Conservation (phyloP, 1,140 invertebrate genomes). For the Dysdera silvatica region DNA sequence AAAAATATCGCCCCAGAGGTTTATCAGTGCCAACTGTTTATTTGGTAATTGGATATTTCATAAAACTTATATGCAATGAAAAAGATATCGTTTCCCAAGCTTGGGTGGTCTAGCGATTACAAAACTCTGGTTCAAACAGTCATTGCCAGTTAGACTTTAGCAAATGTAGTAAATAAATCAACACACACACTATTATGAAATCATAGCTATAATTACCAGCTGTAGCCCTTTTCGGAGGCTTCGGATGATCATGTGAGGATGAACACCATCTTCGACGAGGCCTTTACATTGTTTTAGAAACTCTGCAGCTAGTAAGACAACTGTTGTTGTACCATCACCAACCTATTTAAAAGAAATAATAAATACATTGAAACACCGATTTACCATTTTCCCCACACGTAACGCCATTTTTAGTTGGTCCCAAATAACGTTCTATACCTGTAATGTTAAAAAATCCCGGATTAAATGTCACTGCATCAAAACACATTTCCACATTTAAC, state of each 20-base stretch:
- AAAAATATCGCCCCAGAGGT: too few relatives aligned
- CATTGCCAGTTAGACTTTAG: not conserved
- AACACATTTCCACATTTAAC: too few relatives aligned
- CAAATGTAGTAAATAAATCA: not conserved
- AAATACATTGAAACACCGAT: too few relatives aligned
- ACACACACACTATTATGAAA: not conserved
- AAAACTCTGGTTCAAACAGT: not conserved
- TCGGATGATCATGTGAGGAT: constrained; percentile 84
- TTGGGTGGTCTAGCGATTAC: not conserved
- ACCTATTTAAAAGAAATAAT: constrained; percentile 58
- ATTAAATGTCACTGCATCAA: too few relatives aligned
- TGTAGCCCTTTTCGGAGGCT: constrained; percentile 72
- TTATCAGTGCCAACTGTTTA: too few relatives aligned
- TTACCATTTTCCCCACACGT: too few relatives aligned
- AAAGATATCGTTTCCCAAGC: not conserved
- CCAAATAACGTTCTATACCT: too few relatives aligned
- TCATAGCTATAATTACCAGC: constrained; percentile 47
- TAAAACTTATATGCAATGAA: not conserved
- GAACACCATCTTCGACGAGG: constrained; percentile 94
- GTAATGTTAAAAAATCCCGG: too few relatives aligned
- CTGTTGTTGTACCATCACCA: constrained; percentile 95
- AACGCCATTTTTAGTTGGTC: too few relatives aligned
- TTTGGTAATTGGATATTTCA: too few relatives aligned
- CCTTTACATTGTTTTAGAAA: constrained; percentile 91
- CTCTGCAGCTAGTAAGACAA: constrained; percentile 90